Base-by-base conservation (phyloP, 1,140 invertebrate species). In the Sycophila sp. region DNA sequence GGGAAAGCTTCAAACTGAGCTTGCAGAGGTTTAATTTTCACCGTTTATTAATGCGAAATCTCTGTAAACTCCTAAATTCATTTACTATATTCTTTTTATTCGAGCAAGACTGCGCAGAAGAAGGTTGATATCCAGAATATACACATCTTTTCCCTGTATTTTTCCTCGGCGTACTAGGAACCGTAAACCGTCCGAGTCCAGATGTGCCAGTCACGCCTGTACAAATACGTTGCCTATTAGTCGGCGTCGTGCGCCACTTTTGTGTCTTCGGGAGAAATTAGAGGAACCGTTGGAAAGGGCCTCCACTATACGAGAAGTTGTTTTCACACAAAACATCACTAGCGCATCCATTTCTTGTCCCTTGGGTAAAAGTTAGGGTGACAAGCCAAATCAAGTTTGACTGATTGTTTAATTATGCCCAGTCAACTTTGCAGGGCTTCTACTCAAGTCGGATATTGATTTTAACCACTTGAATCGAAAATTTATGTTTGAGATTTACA, bases 271-370 rank as follows among this genome's bases (percentile, higher is more conserved):
- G 42, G 42, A n/a, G n/a, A 68, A 68, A 68, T 59, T 60, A 51
- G 66, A 60, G 34, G 22, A 56, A 40, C 8, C 36, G 24, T 42
- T 28, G 19, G 24, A 55, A 55, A 45, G n/a, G 36, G n/a, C 32
- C 13, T 53, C 28, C 15, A n/a, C n/a, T n/a, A 49, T 28, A 38
- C 26, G n/a, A 38, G 30, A 40, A 64, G 34, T 56, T 66, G 63
- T 56, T 66, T 66, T 66, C 63, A 66, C 51, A 56, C 64, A 67
- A 67, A 67, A 67, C 51, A n/a, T n/a, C n/a, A 66, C 11, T 13
- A n/a, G 34, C 19, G 30, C 51, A 36, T 62, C 26, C 55, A 53
- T n/a, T n/a, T 53, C 47, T 26, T 47, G 10, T 42, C 30, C 11
- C 30, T 19, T n/a, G 28, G 15, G 30, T 28, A 32, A 55, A 10